A percentile compares a stretch with the other conserved stretches of the same genome.
phyloP scores from a whole-genome alignment of 2,797 vertebrate species.

The Galaxias olidus region DNA sequence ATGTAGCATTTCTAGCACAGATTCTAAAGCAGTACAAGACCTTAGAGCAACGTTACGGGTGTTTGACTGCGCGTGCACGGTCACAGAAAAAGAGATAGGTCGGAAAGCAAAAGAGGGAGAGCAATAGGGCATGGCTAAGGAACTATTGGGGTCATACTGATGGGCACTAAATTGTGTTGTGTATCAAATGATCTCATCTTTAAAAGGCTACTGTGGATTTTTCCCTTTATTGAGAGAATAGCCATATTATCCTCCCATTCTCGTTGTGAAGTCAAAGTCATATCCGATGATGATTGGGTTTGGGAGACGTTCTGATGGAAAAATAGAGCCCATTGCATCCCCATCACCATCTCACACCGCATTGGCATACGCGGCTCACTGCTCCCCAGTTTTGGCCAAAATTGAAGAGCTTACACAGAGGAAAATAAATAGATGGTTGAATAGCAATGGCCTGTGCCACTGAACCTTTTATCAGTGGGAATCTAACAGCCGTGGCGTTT shows the following conservation, averaged over 20 bases:
- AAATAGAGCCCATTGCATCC: constrained; percentile 77
- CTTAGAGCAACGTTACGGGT: constrained; percentile 15
- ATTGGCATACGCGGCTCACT: constrained; percentile 82
- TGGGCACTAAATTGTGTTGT: constrained; percentile 66
- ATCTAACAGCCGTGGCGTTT: constrained; percentile 84
- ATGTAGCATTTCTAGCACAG: not conserved
- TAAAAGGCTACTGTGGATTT: constrained; percentile 75
- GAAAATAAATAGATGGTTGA: constrained; percentile 84
- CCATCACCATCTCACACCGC: constrained; percentile 78
- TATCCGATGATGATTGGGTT: constrained; percentile 82
- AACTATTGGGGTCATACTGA: constrained; percentile 76
- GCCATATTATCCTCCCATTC: constrained; percentile 81
- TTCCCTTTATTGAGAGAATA: constrained; percentile 75
- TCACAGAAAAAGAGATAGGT: constrained; percentile 57
- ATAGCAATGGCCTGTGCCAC: constrained; percentile 82
- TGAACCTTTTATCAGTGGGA: constrained; percentile 84
- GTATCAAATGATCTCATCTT: constrained; percentile 81
- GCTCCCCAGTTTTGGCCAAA: constrained; percentile 81
- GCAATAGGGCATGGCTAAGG: constrained; percentile 61
- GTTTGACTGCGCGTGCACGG: constrained; percentile 40
- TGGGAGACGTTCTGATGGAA: constrained; percentile 72
- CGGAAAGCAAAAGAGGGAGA: constrained; percentile 58
- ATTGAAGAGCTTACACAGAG: constrained; percentile 82
- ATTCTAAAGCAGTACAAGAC: constrained; percentile 1
- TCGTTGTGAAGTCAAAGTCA: constrained; percentile 74